Evolutionary conservation across 2,113 vertebrate species (phyloP), one percentile per base, ranked within the genome.

Genomic region (Psammodynastes pulverulentus): DNA sequence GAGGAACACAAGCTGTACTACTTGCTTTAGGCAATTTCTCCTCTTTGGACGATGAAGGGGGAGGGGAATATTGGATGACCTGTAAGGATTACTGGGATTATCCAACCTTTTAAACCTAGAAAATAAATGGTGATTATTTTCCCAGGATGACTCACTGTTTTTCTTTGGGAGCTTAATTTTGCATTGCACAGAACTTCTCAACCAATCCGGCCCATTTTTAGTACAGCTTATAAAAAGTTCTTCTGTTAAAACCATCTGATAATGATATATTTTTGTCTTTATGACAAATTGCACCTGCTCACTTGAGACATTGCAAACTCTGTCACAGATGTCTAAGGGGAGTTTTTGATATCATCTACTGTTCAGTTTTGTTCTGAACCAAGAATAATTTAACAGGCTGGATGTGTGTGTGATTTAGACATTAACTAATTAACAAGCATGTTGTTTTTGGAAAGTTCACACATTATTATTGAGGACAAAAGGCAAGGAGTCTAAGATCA

Each of bases 211-310:
- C 43, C 23, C 19, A 39, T 56, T 84, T 45, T 91, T 26, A 87
- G 54, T 49, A 39, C 26, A 91, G 62, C 3, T n/a, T 84, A 29
- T 54, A 29, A 56, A 34, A 92, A 92, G 43, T 56, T 48, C 54
- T 88, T 92, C 51, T 54, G 17, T 56, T 79, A 43, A 92, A 91
- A 29, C 23, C 46, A 85, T 88, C 85, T 84, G 89, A 93, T 88
- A 85, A 84, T 51, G 5, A 21, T 84, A 67, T 51, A 88, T 92
- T 58, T 91, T 93, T 62, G 86, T 91, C 91, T 89, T 84, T 49
- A 85, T 67, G 46, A 89, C 34, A 85, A 85, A 79, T 43, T 85
- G 53, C 90, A 91, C 86, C 72, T 93, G 90, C 45, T 89, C 52
- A 24, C 21, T 89, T 79, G 48, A 49, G 89, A 89, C 34, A n/a